A percentile compares a stretch with the other conserved stretches of the same genome.
These are phyloP conservation scores for Diabrotica virgifera DNA, from an alignment of 1,140 invertebrate genomes.

Conservation along the genomic window DNA sequence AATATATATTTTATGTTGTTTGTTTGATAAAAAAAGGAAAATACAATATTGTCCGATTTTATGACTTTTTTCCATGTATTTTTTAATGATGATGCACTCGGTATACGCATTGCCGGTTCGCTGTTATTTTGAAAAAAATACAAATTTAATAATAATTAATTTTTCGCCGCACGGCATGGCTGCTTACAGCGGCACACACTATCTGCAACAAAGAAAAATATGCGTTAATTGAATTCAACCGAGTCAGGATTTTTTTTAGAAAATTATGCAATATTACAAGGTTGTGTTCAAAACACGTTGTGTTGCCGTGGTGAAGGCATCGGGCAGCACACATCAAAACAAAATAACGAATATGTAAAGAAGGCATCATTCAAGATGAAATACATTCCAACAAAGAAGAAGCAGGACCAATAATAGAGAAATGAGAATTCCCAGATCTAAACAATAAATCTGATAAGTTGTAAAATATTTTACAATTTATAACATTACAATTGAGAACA, in stretches of 20 bases:
- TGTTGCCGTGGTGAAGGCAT: too few relatives aligned
- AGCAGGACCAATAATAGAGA: too few relatives aligned
- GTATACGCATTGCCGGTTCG: conserved; percentile 47
- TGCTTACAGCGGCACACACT: conserved; percentile 43
- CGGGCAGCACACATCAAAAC: too few relatives aligned
- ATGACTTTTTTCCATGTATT: conserved; percentile 14
- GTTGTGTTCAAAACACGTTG: too few relatives aligned
- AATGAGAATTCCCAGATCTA: too few relatives aligned
- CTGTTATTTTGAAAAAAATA: conserved; percentile 46
- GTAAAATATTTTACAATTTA: too few relatives aligned
- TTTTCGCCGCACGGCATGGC: conserved; percentile 41
- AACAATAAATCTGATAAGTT: too few relatives aligned
- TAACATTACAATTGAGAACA: too few relatives aligned
- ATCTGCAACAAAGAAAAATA: conserved; percentile 42
- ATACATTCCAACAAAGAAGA: too few relatives aligned
- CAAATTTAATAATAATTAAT: conserved; percentile 37
- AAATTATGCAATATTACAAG: too few relatives aligned
- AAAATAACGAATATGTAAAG: too few relatives aligned
- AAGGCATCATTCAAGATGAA: too few relatives aligned
- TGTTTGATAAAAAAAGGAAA: conserved; percentile 16
- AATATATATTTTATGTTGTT: conserved; percentile 21
- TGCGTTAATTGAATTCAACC: conserved; percentile 1
- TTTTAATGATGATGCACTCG: conserved; percentile 38
- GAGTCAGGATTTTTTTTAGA: neutral
- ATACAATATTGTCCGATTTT: conserved; percentile 11